A percentile compares a stretch with the other conserved stretches of the same genome.
These are phyloP conservation scores for Eristalis intricaria DNA, from an alignment of 2,888 invertebrate species.

Conservation along the genomic window DNA sequence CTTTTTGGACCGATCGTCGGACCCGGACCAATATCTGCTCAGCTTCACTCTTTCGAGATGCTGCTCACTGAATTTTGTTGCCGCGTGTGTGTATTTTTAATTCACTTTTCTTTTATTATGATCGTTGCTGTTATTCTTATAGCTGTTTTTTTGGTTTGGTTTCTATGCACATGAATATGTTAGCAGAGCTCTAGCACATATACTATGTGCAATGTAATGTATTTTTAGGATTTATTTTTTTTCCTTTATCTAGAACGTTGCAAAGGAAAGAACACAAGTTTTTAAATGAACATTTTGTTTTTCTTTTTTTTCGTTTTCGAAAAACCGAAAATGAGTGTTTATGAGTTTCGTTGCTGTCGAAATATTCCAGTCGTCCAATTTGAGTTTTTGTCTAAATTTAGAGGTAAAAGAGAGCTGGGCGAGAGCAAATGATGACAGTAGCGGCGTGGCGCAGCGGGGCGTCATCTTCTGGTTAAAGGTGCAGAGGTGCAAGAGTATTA, in stretches of 20 bases:
- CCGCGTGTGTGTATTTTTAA: constrained; percentile 67
- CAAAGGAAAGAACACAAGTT: constrained; percentile 41
- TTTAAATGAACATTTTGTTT: constrained; percentile 8
- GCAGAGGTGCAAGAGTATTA: constrained; percentile 33
- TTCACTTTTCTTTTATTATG: constrained; percentile 51
- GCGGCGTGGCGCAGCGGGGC: no score
- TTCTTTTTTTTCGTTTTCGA: constrained; percentile 15
- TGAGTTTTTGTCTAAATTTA: constrained; percentile 52
- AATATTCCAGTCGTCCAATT: neutral
- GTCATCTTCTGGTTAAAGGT: constrained; percentile 48
- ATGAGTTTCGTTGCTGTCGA: constrained; percentile 39
- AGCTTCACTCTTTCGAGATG: constrained; percentile 59
- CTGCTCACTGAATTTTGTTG: constrained; percentile 51
- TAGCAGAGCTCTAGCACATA: constrained; percentile 20
- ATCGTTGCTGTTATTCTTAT: neutral
- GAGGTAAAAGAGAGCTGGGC: constrained; percentile 14
- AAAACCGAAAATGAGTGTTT: constrained; percentile 57
- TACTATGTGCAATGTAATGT: constrained; percentile 65
- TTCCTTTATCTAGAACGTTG: constrained; percentile 46
- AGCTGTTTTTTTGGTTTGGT: constrained; percentile 8
- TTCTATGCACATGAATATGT: constrained; percentile 58
- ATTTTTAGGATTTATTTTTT: constrained; percentile 63
- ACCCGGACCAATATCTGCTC: constrained; percentile 11
- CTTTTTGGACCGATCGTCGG: constrained; percentile 62
- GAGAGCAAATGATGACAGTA: neutral